A percentile compares a stretch with the other conserved stretches of the same genome.
phyloP scores from a whole-genome alignment of 2,888 invertebrate species.

The Fissipunctia ypsillon region DNA sequence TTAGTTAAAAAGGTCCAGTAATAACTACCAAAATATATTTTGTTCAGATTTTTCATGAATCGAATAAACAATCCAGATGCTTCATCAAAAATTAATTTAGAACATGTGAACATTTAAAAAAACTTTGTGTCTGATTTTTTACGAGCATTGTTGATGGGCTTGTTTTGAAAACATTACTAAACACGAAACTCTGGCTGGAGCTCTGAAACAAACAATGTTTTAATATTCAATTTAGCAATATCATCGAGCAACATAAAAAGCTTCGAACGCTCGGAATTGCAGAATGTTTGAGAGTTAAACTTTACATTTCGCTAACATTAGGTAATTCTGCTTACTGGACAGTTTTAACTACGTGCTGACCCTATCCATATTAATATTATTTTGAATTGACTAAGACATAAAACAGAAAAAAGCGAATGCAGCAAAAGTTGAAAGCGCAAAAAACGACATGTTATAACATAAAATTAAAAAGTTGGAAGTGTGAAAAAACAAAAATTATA shows the following conservation, averaged over 20 bases:
- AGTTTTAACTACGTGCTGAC: neutral
- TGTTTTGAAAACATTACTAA: neutral
- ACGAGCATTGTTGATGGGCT: neutral
- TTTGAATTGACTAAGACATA: neutral
- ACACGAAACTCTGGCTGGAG: neutral
- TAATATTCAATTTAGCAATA: neutral
- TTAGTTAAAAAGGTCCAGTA: neutral
- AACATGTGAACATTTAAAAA: neutral
- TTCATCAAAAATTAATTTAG: neutral
- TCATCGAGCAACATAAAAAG: neutral
- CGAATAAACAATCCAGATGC: neutral
- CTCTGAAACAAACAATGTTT: conserved; percentile 4
- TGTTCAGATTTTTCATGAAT: neutral
- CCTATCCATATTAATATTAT: neutral
- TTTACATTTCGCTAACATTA: neutral
- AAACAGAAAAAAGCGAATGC: neutral
- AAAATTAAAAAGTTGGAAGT: neutral
- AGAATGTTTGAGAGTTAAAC: neutral
- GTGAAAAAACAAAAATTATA: neutral
- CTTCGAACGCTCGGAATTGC: neutral
- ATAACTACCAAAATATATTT: neutral
- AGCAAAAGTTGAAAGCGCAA: neutral
- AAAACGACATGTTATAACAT: neutral
- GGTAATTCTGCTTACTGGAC: neutral
- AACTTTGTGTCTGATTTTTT: neutral